Percentiles rank a stretch among this genome's conserved stretches.
Evolutionary conservation across 2,888 invertebrate genomes (phyloP).

Genomic region (Drosophila cracens): DNA sequence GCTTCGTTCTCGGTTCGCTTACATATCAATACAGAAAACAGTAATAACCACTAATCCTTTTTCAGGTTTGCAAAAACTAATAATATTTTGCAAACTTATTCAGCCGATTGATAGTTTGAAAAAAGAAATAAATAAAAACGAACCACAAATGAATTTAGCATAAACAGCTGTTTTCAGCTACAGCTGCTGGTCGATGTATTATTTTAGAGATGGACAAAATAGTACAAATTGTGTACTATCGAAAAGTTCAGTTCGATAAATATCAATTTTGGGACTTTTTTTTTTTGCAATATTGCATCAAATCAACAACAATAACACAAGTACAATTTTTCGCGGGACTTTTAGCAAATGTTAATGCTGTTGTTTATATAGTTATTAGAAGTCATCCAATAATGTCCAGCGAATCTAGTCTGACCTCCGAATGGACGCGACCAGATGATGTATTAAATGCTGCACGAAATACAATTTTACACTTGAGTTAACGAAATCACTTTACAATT

Average conservation of each 20-base stretch:
- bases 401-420: constrained; percentile 56
- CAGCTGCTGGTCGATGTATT: background rate
- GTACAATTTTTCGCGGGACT: constrained; percentile 47
- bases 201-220: constrained; percentile 11
- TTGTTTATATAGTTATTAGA: constrained; percentile 9
- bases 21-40: background rate
- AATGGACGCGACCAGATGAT: constrained; percentile 84
- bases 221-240: background rate
- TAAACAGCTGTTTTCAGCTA: background rate
- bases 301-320: constrained; percentile 35
- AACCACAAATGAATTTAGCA: background rate
- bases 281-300: constrained; percentile 22
- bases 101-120: background rate
- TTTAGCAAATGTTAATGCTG: constrained; percentile 3
- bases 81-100: background rate
- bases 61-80: background rate
- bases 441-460: constrained; percentile 27
- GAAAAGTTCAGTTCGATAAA: constrained; percentile 1
- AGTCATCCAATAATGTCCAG: constrained; percentile 65
- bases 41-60: background rate
- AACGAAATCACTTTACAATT: constrained; percentile 14
- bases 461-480: background rate
- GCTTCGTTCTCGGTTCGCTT: no score
- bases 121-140: background rate
- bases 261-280: background rate